phyloP scores from a whole-genome alignment of 2,797 vertebrate species.

The Gymnopithys bicolor region DNA sequence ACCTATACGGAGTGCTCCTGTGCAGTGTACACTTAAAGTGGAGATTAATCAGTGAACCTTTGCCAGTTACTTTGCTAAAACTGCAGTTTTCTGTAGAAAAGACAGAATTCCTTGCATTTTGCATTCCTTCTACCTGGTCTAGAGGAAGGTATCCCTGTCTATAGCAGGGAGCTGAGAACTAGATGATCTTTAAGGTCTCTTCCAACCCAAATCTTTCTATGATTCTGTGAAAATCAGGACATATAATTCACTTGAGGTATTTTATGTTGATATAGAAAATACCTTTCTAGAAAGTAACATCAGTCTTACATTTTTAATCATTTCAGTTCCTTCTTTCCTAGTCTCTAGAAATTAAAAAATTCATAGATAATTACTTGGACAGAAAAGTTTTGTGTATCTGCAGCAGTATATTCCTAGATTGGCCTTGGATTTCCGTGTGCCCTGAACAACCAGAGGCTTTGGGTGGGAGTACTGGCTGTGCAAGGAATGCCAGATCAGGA shows the following conservation, averaged over 20 bases:
- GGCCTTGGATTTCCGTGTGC: background rate
- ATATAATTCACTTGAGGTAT: background rate
- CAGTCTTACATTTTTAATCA: background rate
- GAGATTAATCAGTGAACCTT: background rate
- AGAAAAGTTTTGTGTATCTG: background rate
- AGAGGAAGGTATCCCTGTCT: background rate
- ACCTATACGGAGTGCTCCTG: accelerated
- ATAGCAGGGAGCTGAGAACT: background rate
- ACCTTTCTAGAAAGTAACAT: background rate
- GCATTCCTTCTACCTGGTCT: background rate
- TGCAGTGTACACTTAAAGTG: accelerated
- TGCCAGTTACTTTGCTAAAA: background rate
- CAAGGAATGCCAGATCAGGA: constrained; percentile 51
- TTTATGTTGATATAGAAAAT: background rate
- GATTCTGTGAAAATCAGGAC: background rate
- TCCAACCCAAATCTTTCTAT: background rate
- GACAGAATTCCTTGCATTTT: background rate
- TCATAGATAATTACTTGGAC: background rate
- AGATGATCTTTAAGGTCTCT: background rate
- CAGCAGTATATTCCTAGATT: background rate
- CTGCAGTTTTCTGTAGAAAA: background rate
- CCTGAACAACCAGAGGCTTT: background rate
- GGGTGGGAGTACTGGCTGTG: constrained; percentile 22
- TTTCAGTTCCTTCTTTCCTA: background rate
- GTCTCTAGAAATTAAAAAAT: background rate